A percentile compares a stretch with the other conserved stretches of the same genome.
Evolutionary conservation across 2,113 vertebrate genomes (phyloP).

Genomic region (Eclectus roratus): DNA sequence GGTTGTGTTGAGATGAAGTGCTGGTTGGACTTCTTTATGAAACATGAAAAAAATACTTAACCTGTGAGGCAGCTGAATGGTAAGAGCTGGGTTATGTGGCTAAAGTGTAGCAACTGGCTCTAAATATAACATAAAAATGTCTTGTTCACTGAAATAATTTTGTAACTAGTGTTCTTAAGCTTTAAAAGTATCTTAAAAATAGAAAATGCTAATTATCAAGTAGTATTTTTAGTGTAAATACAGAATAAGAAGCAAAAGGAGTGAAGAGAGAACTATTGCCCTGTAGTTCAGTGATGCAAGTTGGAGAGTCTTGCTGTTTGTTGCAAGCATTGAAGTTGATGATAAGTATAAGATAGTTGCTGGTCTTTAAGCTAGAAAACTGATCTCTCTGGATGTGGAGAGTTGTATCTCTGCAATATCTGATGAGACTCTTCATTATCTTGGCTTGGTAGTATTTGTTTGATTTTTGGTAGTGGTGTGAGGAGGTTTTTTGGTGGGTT

Average conservation of each 20-base stretch:
- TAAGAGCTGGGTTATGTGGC: neutral
- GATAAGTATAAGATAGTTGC: neutral
- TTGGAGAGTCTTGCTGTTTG: neutral
- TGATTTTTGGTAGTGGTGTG: neutral
- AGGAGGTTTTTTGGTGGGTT: neutral
- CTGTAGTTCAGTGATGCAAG: neutral
- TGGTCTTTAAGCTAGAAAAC: neutral
- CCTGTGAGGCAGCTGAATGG: neutral
- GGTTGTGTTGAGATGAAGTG: neutral
- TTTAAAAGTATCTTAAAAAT: neutral
- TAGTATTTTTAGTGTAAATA: neutral
- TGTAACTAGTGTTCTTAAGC: neutral
- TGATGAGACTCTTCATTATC: neutral
- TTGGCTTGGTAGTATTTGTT: neutral
- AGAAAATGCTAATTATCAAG: neutral
- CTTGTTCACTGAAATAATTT: neutral
- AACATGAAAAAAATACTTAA: neutral
- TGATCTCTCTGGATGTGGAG: neutral
- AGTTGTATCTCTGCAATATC: neutral
- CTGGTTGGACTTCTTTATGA: neutral
- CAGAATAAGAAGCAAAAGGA: neutral
- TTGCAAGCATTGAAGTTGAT: neutral
- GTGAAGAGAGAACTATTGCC: neutral
- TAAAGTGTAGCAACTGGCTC: neutral
- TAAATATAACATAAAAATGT: neutral